Evolutionary conservation across 2,888 invertebrate genomes (phyloP).

Genomic region (Acholoe squamosa): DNA sequence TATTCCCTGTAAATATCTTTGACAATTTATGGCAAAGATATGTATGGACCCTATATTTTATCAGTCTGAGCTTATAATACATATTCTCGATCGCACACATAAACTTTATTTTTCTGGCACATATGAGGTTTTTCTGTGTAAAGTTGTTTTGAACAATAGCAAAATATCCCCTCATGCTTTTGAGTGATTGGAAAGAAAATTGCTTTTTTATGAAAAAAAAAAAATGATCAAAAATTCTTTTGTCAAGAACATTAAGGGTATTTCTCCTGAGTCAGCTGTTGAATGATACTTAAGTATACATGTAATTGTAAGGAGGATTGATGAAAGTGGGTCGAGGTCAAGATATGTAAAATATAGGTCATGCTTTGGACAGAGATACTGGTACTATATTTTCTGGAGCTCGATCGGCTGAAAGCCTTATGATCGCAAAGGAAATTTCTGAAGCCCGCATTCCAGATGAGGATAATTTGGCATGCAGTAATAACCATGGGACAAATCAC

Average conservation of each 20-base stretch:
- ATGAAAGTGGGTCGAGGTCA: conserved; percentile 41
- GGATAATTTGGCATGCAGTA: neutral
- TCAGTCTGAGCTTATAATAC: no score
- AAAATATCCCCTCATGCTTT: no score
- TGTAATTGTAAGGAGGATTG: conserved; percentile 35
- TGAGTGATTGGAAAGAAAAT: no score
- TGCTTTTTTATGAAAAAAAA: no score
- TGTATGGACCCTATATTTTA: no score
- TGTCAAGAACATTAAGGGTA: neutral
- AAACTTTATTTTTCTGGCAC: no score
- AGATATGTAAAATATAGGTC: conserved; percentile 39
- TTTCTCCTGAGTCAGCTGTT: neutral
- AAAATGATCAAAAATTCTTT: no score
- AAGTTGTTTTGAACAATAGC: no score
- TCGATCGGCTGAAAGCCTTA: neutral
- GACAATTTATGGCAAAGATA: no score
- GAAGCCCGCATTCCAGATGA: conserved; percentile 58
- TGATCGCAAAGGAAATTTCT: conserved; percentile 44
- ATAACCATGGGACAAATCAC: conserved; percentile 50
- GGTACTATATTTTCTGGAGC: neutral
- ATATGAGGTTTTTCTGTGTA: no score
- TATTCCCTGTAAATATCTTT: no score
- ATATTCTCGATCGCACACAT: no score
- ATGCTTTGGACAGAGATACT: conserved; percentile 19
- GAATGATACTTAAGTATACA: conserved; percentile 13